Evolutionary conservation across 2,797 vertebrate species (phyloP), one percentile per base, ranked within the genome.

Genomic region (Chanos chanos): DNA sequence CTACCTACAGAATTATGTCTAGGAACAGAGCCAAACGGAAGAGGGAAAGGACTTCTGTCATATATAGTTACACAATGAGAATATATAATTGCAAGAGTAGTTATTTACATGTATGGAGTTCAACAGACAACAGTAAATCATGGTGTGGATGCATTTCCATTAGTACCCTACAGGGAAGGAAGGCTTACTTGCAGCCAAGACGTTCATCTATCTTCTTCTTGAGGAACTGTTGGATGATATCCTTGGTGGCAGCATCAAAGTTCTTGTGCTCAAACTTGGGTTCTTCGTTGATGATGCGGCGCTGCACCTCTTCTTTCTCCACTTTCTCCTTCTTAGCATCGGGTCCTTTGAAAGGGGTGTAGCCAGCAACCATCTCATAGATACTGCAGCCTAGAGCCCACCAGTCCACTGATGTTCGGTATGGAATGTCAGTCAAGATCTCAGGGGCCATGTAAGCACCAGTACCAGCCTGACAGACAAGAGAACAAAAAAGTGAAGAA

Each of bases 361-460:
- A 88, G 18, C 90, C 94, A 2, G 93, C 92, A 66, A 98, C 78
- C 94, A 97, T 97, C 80, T 98, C 95, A 51, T 95, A 97, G 79
- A 98, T 93, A 75, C 91, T 94, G 81, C 92, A 93, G 9, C 96
- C 96, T 85, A 96, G 83, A 16, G 94, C 91, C 89, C 96, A 97
- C 94, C 95, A 99, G 85, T 97, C 95, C 83, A 94, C 94, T 0
- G 94, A 90, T 16, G 91, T 92, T 77, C 88, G 83, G 82, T 98
- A 99, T 1, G 82, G 87, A 7, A 83, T 90, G 12, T 96, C 93
- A 33, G 56, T 89, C 50, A 97, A 83, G 72, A 98, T 81, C 80
- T 97, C 96, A 0, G 95, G 95, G 70, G 95, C 94, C 95, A 98
- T 96, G 71, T 97, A 98, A 0, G 92, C 91, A 51, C 90, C 93